Base-by-base conservation (phyloP, 2,113 vertebrate species). In the Genyomyrus donnyi region DNA sequence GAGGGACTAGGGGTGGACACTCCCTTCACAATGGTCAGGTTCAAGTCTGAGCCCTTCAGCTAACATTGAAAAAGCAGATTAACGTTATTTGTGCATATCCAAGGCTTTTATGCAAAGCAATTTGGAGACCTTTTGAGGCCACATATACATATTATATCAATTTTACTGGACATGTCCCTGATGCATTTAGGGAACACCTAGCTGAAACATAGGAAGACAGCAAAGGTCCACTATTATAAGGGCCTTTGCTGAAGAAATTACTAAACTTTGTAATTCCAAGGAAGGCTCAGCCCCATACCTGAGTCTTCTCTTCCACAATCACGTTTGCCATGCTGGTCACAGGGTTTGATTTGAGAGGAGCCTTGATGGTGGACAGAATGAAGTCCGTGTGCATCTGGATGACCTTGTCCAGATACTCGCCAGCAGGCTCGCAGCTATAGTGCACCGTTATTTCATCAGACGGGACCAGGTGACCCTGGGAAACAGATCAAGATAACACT, bases 1-100 rank as follows among this genome's bases (percentile, higher is more conserved):
- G 93, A 42, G n/a, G 94, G 27, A 90, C n/a, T 5, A 89, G 42
- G 92, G 88, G 8, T 86, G 90, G 95, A 90, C 0, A 95, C 92
- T 0, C 97, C 97, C 94, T 95, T 96, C 88, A 97, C 96, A 7
- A 99, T 97, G 1, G 97, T 97, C 46, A 99, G 95, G 91, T 98
- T 97, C 93, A 99, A 94, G 90, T 99, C 97, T 5, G 97, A 98
- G 3, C 96, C 97, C 94, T 99, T 99, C 93, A 99, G 93, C 98
- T 99, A 92, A 45, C 24, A 84, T 49, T 27, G 89, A 31, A 42
- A 90, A 24, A 80, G 31, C 1, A 42, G 49, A 21, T 42, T 21
- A 84, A 7, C 7, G 21, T 42, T 42, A 46, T 46, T 11, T 10
- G 74, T 42, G 5, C 74, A 80, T 80, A 42, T 42, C 5, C 4